Evolutionary conservation across 2,797 vertebrate genomes (phyloP), one percentile per base, ranked within the genome.

Genomic region (Parauchenoglanis punctatus): DNA sequence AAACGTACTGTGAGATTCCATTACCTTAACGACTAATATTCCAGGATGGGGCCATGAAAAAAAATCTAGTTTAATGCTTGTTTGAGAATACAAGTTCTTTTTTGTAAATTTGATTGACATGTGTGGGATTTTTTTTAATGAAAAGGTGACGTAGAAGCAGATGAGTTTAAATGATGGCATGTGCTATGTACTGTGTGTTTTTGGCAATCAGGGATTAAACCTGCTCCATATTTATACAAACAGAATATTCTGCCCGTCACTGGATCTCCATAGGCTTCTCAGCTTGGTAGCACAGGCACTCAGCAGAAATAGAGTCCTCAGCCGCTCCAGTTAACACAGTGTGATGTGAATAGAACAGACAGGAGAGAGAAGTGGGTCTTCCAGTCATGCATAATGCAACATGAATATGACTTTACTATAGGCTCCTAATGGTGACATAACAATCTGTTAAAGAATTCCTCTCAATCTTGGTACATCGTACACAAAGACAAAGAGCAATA

Each of bases 321-420:
- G 96, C 95, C 96, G 97, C 96, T 97, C 96, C 96, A 97, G 96
- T 97, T 97, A 97, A 95, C 92, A 93, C 93, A 91, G 94, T 95
- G 89, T 98, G 97, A 99, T 93, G 96, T 97, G 96, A 98, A 94
- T 87, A 89, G 94, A 97, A 95, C 94, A 97, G 98, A 99, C 98
- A 98, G 95, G 97, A 97, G 95, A 96, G 93, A 97, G 97, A 96
- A 96, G 94, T 95, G 94, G 94, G 95, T 96, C 97, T 96, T 86
- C 92, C 94, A 94, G 97, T 97, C 97, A 97, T 97, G 96, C 94
- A 97, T 97, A 97, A 97, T 96, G 97, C 97, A 97, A 95, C 94
- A 96, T 96, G 95, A 95, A 95, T 96, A 96, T 95, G 78, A 61
- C 94, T 96, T 95, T 96, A 97, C 93, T 95, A 93, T 93, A 93